Percentiles rank a stretch among this genome's conserved stretches.
These are phyloP conservation scores for Pterois miles DNA, from an alignment of 2,797 vertebrate species.

Conservation along the genomic window DNA sequence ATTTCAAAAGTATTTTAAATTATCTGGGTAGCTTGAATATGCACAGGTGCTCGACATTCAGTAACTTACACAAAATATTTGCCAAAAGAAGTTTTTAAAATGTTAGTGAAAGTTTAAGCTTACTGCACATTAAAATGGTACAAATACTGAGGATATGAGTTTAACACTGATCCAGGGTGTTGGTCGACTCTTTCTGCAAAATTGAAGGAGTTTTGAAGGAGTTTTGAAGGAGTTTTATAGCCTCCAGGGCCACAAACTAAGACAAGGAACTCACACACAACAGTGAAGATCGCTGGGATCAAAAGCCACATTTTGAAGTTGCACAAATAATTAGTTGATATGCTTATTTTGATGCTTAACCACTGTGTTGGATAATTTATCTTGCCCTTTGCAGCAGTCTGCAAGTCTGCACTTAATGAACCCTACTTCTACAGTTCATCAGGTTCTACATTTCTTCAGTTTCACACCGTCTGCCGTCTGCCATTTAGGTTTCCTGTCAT, in stretches of 20 bases:
- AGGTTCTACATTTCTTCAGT: conserved; percentile 27
- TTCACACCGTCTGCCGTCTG: conserved; percentile 35
- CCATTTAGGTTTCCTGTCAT: conserved; percentile 41
- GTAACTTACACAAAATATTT: neutral
- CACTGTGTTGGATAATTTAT: neutral
- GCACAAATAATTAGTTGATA: neutral
- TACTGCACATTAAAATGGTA: neutral
- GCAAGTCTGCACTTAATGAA: conserved; percentile 39
- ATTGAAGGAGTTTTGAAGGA: neutral
- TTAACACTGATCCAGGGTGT: conserved; percentile 1
- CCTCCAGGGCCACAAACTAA: conserved; percentile 18
- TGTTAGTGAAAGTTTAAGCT: neutral
- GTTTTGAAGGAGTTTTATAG: conserved; percentile 46
- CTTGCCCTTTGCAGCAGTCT: neutral
- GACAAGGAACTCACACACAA: conserved; percentile 7
- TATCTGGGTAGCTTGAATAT: neutral
- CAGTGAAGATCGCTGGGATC: neutral
- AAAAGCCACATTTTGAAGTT: neutral
- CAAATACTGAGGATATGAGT: neutral
- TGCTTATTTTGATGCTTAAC: conserved; percentile 8
- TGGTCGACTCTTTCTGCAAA: conserved; percentile 43
- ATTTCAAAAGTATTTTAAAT: neutral
- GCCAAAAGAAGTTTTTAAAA: neutral
- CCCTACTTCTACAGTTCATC: conserved; percentile 20
- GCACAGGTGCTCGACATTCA: neutral